A percentile compares a stretch with the other conserved stretches of the same genome.
These are phyloP conservation scores for Metellina segmentata DNA, from an alignment of 2,888 invertebrate genomes.

Conservation along the genomic window DNA sequence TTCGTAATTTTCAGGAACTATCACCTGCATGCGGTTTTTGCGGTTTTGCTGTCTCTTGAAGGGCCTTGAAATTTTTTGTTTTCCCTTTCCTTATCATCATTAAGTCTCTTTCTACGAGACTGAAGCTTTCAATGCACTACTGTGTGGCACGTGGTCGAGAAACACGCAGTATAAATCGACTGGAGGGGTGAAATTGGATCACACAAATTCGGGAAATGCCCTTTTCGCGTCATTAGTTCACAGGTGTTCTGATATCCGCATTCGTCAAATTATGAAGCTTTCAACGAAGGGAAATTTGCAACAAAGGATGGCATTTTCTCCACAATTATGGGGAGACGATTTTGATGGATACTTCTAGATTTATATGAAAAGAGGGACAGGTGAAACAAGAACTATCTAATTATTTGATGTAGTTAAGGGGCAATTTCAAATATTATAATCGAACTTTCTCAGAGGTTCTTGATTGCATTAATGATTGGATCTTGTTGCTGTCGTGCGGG, in stretches of 20 bases:
- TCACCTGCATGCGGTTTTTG: constrained; percentile 71
- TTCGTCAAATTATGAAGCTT: not conserved
- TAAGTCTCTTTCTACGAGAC: not conserved
- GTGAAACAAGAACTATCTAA: too few relatives aligned
- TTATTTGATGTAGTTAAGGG: too few relatives aligned
- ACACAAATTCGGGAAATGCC: not conserved
- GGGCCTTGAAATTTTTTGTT: not conserved
- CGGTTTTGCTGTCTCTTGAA: constrained; percentile 27
- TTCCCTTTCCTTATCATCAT: not conserved
- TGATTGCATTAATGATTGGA: too few relatives aligned
- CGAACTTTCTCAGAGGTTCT: too few relatives aligned
- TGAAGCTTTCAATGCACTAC: constrained; percentile 2
- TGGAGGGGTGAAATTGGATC: not conserved
- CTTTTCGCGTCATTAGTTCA: not conserved
- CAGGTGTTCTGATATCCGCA: not conserved
- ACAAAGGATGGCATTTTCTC: not conserved
- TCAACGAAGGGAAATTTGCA: not conserved
- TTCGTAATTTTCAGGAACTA: constrained; percentile 10
- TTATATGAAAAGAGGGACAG: too few relatives aligned
- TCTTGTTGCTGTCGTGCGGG: too few relatives aligned
- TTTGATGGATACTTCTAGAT: not conserved
- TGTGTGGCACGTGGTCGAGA: not conserved
- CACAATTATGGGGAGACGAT: not conserved
- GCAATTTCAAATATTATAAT: too few relatives aligned
- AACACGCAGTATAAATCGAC: not conserved